Percentiles rank a stretch among this genome's conserved stretches.
Evolutionary conservation across 2,113 vertebrate genomes (phyloP).

Genomic region (Deroptyus accipitrinus): DNA sequence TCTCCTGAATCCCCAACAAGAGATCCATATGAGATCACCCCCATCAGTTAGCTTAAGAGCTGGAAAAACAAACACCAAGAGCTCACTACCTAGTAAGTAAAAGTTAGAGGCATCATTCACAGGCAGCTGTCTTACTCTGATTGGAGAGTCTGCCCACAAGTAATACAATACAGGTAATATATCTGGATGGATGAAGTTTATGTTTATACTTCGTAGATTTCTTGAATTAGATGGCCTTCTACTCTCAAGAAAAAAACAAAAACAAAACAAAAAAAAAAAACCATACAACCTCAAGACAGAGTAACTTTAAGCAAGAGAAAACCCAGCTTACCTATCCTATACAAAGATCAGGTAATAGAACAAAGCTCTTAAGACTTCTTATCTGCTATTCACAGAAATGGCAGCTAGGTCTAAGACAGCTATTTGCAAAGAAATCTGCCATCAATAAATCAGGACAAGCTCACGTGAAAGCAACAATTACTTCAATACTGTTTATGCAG

Average conservation of each 20-base stretch:
- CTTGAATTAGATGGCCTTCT: background rate
- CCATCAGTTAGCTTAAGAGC: background rate
- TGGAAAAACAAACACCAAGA: background rate
- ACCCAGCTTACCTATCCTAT: background rate
- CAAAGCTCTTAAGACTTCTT: background rate
- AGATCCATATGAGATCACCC: background rate
- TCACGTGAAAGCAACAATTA: background rate
- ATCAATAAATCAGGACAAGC: background rate
- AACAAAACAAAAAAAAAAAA: background rate
- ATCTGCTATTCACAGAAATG: background rate
- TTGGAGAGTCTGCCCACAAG: background rate
- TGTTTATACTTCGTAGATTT: background rate
- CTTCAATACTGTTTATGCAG: background rate
- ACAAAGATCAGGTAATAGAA: background rate
- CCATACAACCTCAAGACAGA: background rate
- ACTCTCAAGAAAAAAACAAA: background rate
- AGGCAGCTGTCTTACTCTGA: background rate
- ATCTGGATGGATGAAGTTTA: background rate
- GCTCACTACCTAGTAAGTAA: background rate
- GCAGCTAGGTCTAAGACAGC: background rate
- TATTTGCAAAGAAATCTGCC: background rate
- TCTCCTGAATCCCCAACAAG: background rate
- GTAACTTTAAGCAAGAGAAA: background rate
- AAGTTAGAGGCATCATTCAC: background rate
- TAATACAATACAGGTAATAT: background rate